Base-by-base conservation (phyloP, 35 echinoderm and acorn worm species). In the Apostichopus japonicus region DNA sequence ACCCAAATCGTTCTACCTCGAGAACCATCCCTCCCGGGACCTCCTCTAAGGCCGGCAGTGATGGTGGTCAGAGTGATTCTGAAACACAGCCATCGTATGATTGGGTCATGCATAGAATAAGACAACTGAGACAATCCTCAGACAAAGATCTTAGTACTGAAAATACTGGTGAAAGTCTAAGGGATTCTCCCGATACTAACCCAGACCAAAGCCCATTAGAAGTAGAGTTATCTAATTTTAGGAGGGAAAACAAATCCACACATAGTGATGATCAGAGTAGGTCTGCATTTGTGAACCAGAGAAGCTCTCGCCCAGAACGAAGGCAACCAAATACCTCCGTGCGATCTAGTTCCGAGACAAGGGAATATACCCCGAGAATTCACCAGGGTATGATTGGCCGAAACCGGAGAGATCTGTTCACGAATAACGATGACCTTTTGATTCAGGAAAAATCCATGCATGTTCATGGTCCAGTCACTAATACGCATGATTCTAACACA, bases 31-130 rank as follows among this genome's bases (percentile, higher is more conserved):
- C 86, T 65, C 54, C 54, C 14, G n/a, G 83, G 9, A 53, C 24
- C 80, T 17, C 56, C 5, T 17, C 21, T 57, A 89, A 16, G 13
- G 61, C 22, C 21, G 63, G 19, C 19, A 8, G 53, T 15, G 10
- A 84, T 5, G 17, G 57, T 10, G 57, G 54, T 54, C 27, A 16
- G 17, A 84, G 13, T 11, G 55, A 84, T 58, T 58, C 55, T 9
- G 22, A 58, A 8, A 13, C 81, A 84, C 44, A 65, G 22, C 95
- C 95, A 17, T 94, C 95, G 13, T 96, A 98, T 91, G 90, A 98
- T 87, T 98, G 96, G 96, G 96, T 98, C 21, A 93, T 98, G 77
- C 92, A 93, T 52, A 79, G 96, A 33, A 98, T 98, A 10, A 54
- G 92, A 76, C 90, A 88, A 90, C 72, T 98, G 15, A 78, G 96